phyloP scores from a whole-genome alignment of 2,888 invertebrate genomes.

The Meghimatium bilineatum region DNA sequence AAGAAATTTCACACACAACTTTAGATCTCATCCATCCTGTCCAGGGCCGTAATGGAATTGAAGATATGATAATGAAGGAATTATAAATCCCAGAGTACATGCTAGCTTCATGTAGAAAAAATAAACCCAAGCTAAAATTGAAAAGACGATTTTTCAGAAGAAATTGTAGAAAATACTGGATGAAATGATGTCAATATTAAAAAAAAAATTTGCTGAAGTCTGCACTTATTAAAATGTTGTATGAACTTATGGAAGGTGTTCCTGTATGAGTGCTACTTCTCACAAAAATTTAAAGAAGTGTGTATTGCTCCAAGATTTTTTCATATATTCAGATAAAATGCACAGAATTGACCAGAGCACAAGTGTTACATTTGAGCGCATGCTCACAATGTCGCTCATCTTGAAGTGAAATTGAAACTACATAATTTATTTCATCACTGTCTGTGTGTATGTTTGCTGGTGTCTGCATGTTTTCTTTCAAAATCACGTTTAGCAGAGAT shows the following conservation, averaged over 20 bases:
- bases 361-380: no score
- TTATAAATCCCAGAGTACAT: neutral
- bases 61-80: neutral
- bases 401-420: no score
- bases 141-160: neutral
- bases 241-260: neutral
- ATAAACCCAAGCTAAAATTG: neutral
- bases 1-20: neutral
- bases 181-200: neutral
- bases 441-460: no score
- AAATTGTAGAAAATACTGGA: neutral
- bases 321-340: no score
- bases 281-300: neutral
- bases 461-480: no score
- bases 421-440: no score
- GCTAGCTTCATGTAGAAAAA: neutral
- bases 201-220: neutral
- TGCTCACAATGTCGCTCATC: no score
- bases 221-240: neutral
- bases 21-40: no score
- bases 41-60: neutral
- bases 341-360: neutral
- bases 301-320: neutral
- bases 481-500: neutral
- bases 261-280: neutral